phyloP scores from a whole-genome alignment of 2,888 invertebrate species.

The Agrotis clavis region DNA sequence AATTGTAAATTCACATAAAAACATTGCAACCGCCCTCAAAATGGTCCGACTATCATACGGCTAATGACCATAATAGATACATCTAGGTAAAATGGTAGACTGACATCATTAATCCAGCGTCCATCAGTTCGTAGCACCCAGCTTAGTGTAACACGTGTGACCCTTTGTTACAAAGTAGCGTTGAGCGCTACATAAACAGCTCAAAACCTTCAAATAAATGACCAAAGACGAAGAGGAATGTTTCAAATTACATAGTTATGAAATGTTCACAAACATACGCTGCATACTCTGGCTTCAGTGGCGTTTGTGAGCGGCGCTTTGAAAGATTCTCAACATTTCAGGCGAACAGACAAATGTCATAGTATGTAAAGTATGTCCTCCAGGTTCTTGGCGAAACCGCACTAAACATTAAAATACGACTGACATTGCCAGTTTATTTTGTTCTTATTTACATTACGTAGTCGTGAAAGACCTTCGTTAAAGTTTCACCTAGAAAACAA shows the following conservation, averaged over 20 bases:
- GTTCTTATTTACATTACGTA: constrained; percentile 45
- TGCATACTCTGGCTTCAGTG: constrained; percentile 64
- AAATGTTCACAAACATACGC: constrained; percentile 71
- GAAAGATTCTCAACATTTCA: constrained; percentile 78
- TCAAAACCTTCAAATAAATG: constrained; percentile 62
- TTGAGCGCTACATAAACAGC: constrained; percentile 13
- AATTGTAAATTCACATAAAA: constrained; percentile 23
- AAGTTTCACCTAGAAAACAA: constrained; percentile 38
- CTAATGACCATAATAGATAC: constrained; percentile 13
- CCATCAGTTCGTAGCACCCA: constrained; percentile 6
- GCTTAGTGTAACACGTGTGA: constrained; percentile 17
- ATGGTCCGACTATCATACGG: constrained; percentile 8
- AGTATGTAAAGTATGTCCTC: constrained; percentile 46
- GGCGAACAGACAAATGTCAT: constrained; percentile 58
- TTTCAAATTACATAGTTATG: constrained; percentile 73
- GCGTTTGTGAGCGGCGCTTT: constrained; percentile 66
- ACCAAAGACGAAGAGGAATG: constrained; percentile 67
- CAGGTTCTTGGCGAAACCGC: constrained; percentile 54
- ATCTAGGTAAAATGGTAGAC: background rate
- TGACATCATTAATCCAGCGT: constrained; percentile 3
- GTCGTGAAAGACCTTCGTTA: constrained; percentile 30
- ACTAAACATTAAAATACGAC: constrained; percentile 56
- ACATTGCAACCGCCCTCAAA: constrained; percentile 15
- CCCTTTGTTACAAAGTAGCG: constrained; percentile 28
- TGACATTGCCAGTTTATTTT: constrained; percentile 47